Percentiles rank a stretch among this genome's conserved stretches.
These are phyloP conservation scores for Tolypeutes matacus DNA, from an alignment of 2,797 vertebrate species.

Conservation along the genomic window DNA sequence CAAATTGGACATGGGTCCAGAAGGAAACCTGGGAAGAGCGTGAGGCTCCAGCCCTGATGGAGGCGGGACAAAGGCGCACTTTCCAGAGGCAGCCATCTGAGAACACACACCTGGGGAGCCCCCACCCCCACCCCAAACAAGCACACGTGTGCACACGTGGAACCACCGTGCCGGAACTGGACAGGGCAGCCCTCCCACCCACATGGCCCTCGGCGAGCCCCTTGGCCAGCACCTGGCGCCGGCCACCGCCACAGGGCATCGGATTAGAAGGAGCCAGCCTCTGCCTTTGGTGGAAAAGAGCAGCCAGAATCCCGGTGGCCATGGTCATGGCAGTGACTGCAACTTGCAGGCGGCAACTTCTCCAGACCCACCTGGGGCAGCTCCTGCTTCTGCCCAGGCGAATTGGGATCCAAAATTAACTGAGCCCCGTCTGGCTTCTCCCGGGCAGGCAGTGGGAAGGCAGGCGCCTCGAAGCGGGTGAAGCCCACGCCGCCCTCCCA, in stretches of 20 bases:
- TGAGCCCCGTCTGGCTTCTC: neutral
- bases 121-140: neutral
- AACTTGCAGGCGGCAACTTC: neutral
- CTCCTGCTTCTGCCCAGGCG: neutral
- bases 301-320: neutral
- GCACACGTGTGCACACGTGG: rapidly evolving
- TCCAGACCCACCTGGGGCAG: neutral
- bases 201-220: neutral
- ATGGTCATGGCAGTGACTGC: neutral
- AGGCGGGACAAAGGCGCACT: neutral
- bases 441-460: neutral
- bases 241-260: neutral
- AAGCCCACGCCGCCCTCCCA: neutral
- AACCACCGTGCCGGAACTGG: neutral
- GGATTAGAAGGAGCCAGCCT: neutral
- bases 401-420: neutral
- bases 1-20: rapidly evolving
- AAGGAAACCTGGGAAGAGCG: neutral
- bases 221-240: neutral
- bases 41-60: neutral
- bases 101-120: rapidly evolving
- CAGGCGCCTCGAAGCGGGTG: neutral
- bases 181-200: neutral
- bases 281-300: neutral
- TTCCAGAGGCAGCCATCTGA: rapidly evolving